Percentiles rank a stretch among this genome's conserved stretches.
Evolutionary conservation across 1,140 invertebrate species (phyloP).

Genomic region (Palaemon carinicauda): DNA sequence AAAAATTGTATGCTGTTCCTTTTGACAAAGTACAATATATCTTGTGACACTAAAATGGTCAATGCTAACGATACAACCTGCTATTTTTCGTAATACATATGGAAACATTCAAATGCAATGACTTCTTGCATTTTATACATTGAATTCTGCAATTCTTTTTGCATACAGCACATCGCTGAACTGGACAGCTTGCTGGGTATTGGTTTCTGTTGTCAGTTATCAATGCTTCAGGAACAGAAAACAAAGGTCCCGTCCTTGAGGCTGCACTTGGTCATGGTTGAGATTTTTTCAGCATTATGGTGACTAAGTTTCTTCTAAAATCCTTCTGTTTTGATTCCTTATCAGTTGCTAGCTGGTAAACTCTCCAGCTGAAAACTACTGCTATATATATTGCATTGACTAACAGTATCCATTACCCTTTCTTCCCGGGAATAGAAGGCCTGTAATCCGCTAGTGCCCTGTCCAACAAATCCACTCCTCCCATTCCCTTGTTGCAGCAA

Average conservation of each 20-base stretch:
- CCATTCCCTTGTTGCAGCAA: conserved; percentile 21
- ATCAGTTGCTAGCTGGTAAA: conserved; percentile 6
- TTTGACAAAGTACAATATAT: no score
- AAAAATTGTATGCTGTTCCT: no score
- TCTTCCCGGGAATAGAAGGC: conserved; percentile 22
- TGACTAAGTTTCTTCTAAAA: conserved; percentile 27
- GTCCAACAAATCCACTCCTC: conserved; percentile 29
- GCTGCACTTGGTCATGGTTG: conserved; percentile 11
- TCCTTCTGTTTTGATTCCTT: no score
- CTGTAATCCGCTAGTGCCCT: conserved; percentile 21
- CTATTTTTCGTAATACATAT: conserved; percentile 26
- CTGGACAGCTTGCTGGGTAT: conserved; percentile 25
- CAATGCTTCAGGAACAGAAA: conserved; percentile 9
- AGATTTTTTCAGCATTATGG: conserved; percentile 32
- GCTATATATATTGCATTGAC: conserved; percentile 25
- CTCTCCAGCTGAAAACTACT: conserved; percentile 25
- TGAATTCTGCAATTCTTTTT: conserved; percentile 42
- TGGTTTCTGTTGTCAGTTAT: conserved; percentile 22
- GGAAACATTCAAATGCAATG: conserved; percentile 29
- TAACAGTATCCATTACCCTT: conserved; percentile 41
- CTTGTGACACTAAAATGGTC: no score
- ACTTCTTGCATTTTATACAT: conserved; percentile 17
- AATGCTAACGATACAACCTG: no score
- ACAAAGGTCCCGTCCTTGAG: not conserved
- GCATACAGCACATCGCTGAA: conserved; percentile 27